Evolutionary conservation across 2,113 vertebrate species (phyloP), one percentile per base, ranked within the genome.

Genomic region (Ariopsis seemanni): DNA sequence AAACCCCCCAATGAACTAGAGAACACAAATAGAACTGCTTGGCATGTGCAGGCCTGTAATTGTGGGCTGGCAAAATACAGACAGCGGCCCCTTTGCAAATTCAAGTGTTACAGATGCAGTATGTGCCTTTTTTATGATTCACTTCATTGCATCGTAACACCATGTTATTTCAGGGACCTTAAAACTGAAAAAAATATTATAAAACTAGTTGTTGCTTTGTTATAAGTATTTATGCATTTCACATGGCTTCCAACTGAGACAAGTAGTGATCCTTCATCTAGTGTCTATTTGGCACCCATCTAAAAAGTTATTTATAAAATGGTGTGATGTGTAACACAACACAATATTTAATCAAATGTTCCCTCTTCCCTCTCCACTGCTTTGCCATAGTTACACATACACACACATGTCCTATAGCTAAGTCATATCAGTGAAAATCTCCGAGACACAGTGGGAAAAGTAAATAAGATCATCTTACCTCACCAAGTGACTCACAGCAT

Each of bases 1-100:
- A 75, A 83, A 67, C 48, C 72, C 48, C 85, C 81, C 58, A 75
- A 84, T 88, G 58, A 89, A 80, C 67, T 79, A 72, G 50, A 89
- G n/a, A 60, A 79, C 57, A 85, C 83, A 83, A 87, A 87, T 87
- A 90, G 86, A 90, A 87, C 85, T 87, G 52, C 27, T 85, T 48
- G 90, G 87, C 81, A 79, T 85, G 53, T 71, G 52, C 30, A 89
- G 53, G n/a, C 82, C 89, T 89, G 78, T 90, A 87, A 90, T 90
- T 90, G 69, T 89, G 85, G 85, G 78, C 52, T 87, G 85, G 72
- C 82, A 55, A 14, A 22, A 57, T 84, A 12, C 25, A 48, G 52
- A 58, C 30, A 42, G 22, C 71, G 60, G 67, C 75, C 58, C 81
- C 53, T 83, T 71, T 75, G 50, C 50, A 52, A 87, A 80, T 48